phyloP scores from a whole-genome alignment of 2,888 invertebrate species.

The Arrhopalites spinosus region DNA sequence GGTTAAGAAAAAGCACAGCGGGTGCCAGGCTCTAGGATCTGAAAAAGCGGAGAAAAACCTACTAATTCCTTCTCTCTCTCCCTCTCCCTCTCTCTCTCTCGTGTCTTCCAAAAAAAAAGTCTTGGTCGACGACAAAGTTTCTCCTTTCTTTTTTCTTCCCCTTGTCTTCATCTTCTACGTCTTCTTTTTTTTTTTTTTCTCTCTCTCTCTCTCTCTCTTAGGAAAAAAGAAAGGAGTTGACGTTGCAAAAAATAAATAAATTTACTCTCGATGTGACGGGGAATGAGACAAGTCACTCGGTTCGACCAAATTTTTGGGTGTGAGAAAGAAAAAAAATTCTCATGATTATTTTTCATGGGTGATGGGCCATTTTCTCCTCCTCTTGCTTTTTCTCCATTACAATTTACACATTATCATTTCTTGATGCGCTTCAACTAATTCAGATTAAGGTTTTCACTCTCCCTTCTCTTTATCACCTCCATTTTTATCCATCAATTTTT shows the following conservation, averaged over 20 bases:
- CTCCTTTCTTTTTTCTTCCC: not conserved
- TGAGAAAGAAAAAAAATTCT: constrained; percentile 51
- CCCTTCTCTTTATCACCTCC: not conserved
- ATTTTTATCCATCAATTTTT: not conserved
- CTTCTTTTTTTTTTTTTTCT: not conserved
- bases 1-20: constrained; percentile 29
- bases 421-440: constrained; percentile 2
- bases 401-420: constrained; percentile 1
- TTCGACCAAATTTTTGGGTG: constrained; percentile 41
- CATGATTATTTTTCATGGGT: constrained; percentile 50
- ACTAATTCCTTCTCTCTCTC: constrained; percentile 36
- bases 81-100: not conserved
- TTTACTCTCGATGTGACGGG: constrained; percentile 47
- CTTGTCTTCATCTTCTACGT: not conserved
- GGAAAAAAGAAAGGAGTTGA: constrained; percentile 14
- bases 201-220: constrained; percentile 3
- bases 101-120: not conserved
- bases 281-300: constrained; percentile 43
- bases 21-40: constrained; percentile 14
- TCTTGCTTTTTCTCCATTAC: constrained; percentile 10
- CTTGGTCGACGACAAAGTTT: not conserved
- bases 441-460: constrained; percentile 1
- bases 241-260: constrained; percentile 48
- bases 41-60: constrained; percentile 36
- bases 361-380: not conserved